Conservation (phyloP, 2,113 vertebrate genomes). For the Callopanchax toddi region DNA sequence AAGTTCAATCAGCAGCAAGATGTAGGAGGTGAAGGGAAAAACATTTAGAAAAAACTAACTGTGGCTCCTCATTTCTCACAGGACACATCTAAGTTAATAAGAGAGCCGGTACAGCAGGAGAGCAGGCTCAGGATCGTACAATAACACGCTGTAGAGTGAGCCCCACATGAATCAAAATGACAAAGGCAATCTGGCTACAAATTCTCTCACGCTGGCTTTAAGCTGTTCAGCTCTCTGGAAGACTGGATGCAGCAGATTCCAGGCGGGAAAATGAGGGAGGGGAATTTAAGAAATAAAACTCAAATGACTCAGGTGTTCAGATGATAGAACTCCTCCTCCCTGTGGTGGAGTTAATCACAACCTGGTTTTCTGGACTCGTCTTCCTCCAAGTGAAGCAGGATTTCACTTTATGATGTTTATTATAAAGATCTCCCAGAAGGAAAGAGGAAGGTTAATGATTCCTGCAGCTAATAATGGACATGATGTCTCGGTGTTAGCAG, state of each 20-base stretch:
- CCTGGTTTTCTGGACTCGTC: slow-evolving; percentile 39
- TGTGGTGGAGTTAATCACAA: slow-evolving; percentile 45
- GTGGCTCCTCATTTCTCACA: slow-evolving; percentile 44
- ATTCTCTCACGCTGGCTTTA: slow-evolving; percentile 55
- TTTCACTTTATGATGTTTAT: too few relatives aligned
- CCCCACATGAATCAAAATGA: slow-evolving; percentile 70
- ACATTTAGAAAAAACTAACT: slow-evolving; percentile 23
- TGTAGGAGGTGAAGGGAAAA: slow-evolving; percentile 17
- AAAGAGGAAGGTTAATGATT: slow-evolving; percentile 1
- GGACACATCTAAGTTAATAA: slow-evolving; percentile 62
- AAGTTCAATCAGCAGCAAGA: slow-evolving; percentile 44
- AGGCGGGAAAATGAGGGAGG: slow-evolving; percentile 24
- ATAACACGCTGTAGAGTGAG: slow-evolving; percentile 54
- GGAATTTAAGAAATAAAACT: slow-evolving; percentile 48
- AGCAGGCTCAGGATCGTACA: slow-evolving; percentile 40
- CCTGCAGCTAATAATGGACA: too few relatives aligned
- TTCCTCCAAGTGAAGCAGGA: slow-evolving; percentile 36
- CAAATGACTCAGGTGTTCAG: slow-evolving; percentile 40
- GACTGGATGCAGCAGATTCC: slow-evolving; percentile 32
- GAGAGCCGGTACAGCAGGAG: slow-evolving; percentile 29
- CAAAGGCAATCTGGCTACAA: slow-evolving; percentile 65
- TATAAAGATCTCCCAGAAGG: slow-evolving; percentile 40
- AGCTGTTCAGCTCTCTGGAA: slow-evolving; percentile 47
- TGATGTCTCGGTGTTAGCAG: too few relatives aligned
- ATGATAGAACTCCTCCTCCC: slow-evolving; percentile 14